Evolutionary conservation across 2,888 invertebrate genomes (phyloP).

Genomic region (Nematopogon swammerdamellus): DNA sequence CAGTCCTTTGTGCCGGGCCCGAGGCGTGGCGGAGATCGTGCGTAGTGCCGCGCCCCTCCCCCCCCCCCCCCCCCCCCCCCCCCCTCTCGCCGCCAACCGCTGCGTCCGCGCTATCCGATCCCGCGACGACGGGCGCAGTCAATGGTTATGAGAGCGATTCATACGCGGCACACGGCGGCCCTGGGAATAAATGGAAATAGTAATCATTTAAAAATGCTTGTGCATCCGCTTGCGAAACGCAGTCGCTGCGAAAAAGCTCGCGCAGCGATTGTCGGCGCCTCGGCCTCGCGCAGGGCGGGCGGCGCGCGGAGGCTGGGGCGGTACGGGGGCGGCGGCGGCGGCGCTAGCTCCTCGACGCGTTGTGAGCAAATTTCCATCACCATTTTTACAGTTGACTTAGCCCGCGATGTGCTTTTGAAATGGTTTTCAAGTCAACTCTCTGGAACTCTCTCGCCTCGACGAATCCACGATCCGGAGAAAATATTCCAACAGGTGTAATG

Average conservation of each 20-base stretch:
- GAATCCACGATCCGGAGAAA: too few species aligned
- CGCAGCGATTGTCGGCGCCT: conserved; percentile 44
- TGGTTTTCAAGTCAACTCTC: background rate
- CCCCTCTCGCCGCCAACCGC: too few species aligned
- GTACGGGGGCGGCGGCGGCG: background rate
- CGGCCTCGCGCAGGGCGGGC: too few species aligned
- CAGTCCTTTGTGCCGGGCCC: conserved; percentile 29
- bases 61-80: too few species aligned
- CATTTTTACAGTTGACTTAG: background rate
- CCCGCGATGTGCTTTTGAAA: background rate
- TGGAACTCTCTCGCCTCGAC: too few species aligned
- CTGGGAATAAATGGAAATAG: conserved; percentile 7
- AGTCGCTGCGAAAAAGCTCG: conserved; percentile 41
- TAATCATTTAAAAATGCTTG: conserved; percentile 38
- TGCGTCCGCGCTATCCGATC: conserved; percentile 30
- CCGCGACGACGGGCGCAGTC: conserved; percentile 34
- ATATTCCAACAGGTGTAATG: too few species aligned
- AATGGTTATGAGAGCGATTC: conserved; percentile 28
- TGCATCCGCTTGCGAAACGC: conserved; percentile 17
- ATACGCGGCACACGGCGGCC: background rate
- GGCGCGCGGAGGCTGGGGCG: too few species aligned
- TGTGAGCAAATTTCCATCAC: background rate
- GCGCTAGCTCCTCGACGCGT: background rate
- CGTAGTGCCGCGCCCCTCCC: conserved; percentile 12
- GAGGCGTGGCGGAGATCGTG: conserved; percentile 15